phyloP scores from a whole-genome alignment of 2,888 invertebrate genomes.

The Antitype chi region DNA sequence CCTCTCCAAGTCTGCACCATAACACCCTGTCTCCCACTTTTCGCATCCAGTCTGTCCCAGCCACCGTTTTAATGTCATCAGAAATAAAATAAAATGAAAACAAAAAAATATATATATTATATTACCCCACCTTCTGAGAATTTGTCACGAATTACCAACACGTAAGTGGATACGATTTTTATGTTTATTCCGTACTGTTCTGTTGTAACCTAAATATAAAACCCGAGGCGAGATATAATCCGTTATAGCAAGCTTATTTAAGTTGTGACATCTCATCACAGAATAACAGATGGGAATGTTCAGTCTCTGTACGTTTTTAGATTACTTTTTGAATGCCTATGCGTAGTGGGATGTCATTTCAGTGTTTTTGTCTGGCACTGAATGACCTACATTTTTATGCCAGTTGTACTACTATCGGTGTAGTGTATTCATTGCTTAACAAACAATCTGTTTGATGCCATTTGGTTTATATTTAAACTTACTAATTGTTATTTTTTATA shows the following conservation, averaged over 20 bases:
- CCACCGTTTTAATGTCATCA: no score
- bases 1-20: no score
- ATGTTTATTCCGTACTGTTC: neutral
- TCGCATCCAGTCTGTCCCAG: no score
- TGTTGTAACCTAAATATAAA: constrained; percentile 8
- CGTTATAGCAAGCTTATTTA: constrained; percentile 43
- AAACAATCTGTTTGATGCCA: constrained; percentile 23
- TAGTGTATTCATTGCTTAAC: constrained; percentile 28
- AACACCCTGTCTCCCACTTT: no score
- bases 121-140: neutral
- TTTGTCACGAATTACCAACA: neutral
- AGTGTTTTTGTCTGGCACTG: constrained; percentile 29
- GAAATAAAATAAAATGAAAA: no score
- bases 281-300: constrained; percentile 42
- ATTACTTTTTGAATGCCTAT: constrained; percentile 49
- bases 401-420: neutral
- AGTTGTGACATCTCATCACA: constrained; percentile 49
- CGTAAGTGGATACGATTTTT: neutral
- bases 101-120: no score
- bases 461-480: no score
- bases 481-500: no score
- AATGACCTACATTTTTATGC: constrained; percentile 30
- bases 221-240: constrained; percentile 12
- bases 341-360: constrained; percentile 22
- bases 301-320: constrained; percentile 35